Conservation (phyloP, 30 jellyfish, hydroid and myxozoan genomes). For the Turritopsis rubra region DNA sequence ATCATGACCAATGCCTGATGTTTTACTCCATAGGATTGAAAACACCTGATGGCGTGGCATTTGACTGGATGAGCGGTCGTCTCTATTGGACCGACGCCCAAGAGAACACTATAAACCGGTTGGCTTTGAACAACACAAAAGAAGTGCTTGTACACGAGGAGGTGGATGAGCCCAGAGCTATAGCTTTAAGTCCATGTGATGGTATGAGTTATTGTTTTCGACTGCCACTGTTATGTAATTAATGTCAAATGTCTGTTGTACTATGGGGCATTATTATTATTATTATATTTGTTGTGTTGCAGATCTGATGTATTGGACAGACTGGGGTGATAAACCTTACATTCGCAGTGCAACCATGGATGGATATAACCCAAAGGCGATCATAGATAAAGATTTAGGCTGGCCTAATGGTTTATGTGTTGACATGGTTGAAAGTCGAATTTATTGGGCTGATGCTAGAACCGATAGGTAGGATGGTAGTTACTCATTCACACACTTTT, state of each 20-base stretch:
- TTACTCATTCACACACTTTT: neutral
- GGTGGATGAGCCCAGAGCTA: conserved; percentile 96
- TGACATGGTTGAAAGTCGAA: conserved; percentile 63
- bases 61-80: conserved; percentile 67
- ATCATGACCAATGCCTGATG: neutral
- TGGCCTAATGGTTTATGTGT: conserved; percentile 97
- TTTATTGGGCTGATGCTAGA: conserved; percentile 98
- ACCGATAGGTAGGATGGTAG: conserved; percentile 58
- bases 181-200: conserved; percentile 95
- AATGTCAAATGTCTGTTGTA: neutral
- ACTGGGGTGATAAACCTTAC: conserved; percentile 94
- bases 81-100: conserved; percentile 99
- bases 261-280: neutral
- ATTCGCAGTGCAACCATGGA: conserved; percentile 81
- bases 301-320: conserved; percentile 85
- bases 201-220: conserved; percentile 18
- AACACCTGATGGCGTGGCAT: conserved; percentile 98
- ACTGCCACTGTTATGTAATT: neutral
- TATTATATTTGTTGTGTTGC: neutral
- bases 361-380: conserved; percentile 58
- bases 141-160: conserved; percentile 70
- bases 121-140: conserved; percentile 32
- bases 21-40: conserved; percentile 42
- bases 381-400: conserved; percentile 69
- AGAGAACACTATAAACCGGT: conserved; percentile 77